Evolutionary conservation across 2,113 vertebrate species (phyloP).

Genomic region (Cinclus mexicanus): DNA sequence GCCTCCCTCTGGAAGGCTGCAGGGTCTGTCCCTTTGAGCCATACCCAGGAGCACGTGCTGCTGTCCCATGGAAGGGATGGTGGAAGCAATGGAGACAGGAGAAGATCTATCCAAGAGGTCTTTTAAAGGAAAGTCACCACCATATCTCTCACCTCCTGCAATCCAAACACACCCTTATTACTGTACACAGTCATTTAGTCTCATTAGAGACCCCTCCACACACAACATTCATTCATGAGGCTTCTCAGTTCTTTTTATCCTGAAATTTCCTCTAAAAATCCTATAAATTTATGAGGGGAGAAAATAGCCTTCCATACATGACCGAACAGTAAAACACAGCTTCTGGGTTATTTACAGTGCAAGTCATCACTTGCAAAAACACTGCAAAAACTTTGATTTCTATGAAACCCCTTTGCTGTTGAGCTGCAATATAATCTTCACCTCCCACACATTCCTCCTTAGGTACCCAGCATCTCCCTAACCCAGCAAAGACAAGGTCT

Average conservation of each 20-base stretch:
- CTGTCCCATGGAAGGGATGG: background rate
- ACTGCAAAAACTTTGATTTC: background rate
- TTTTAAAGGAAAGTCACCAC: background rate
- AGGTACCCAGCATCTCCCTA: background rate
- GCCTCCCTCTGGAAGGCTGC: background rate
- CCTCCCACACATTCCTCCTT: background rate
- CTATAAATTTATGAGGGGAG: background rate
- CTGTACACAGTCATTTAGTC: background rate
- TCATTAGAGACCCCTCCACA: background rate
- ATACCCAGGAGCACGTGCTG: fast-evolving
- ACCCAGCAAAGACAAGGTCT: background rate
- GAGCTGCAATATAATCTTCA: background rate
- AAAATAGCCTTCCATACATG: background rate
- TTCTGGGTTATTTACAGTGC: background rate
- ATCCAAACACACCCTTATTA: background rate
- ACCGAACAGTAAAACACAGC: background rate
- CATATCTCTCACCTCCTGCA: background rate
- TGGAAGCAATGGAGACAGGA: background rate
- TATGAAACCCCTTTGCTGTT: background rate
- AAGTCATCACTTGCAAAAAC: background rate
- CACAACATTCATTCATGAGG: background rate
- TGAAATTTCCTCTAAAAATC: background rate
- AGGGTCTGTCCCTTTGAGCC: background rate
- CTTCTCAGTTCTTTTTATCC: background rate
- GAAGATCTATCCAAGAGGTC: background rate